A percentile compares a stretch with the other conserved stretches of the same genome.
These are phyloP conservation scores for Apotomis capreana DNA, from an alignment of 2,888 invertebrate genomes.

Conservation along the genomic window DNA sequence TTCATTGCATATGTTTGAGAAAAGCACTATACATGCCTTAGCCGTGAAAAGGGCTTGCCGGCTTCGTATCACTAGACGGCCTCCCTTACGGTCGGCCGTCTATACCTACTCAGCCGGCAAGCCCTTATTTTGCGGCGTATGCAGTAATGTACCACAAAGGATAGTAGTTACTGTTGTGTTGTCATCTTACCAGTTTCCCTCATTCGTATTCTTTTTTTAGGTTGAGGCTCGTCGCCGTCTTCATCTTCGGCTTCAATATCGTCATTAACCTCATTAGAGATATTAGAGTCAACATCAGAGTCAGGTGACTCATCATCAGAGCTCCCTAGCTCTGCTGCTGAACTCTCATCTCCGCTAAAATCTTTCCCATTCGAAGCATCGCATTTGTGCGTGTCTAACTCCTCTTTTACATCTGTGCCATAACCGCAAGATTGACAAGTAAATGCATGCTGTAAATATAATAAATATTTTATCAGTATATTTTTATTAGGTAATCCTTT, in stretches of 20 bases:
- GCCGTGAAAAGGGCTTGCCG: too few species aligned
- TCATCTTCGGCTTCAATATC: not conserved
- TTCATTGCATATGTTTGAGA: too few species aligned
- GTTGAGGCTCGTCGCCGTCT: slow-evolving; percentile 6
- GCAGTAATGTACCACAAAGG: too few species aligned
- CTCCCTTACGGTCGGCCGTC: too few species aligned
- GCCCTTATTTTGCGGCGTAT: too few species aligned
- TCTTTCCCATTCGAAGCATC: slow-evolving; percentile 36
- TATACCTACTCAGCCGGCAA: too few species aligned
- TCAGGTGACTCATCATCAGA: slow-evolving; percentile 50
- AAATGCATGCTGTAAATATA: slow-evolving; percentile 45
- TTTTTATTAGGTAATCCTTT: slow-evolving; percentile 7
- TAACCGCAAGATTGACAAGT: slow-evolving; percentile 52
- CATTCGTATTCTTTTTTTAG: slow-evolving; percentile 45
- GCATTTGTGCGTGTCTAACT: slow-evolving; percentile 49
- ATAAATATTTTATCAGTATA: not conserved
- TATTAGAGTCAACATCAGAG: slow-evolving; percentile 54
- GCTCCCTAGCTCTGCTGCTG: slow-evolving; percentile 50
- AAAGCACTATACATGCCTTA: too few species aligned
- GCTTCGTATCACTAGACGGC: too few species aligned
- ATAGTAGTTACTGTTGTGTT: not conserved
- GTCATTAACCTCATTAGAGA: slow-evolving; percentile 58
- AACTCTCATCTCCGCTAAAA: slow-evolving; percentile 57
- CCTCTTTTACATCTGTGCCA: slow-evolving; percentile 47
- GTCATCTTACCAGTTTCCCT: slow-evolving; percentile 48